phyloP scores from a whole-genome alignment of 2,113 vertebrate species.

The Colossoma macropomum region DNA sequence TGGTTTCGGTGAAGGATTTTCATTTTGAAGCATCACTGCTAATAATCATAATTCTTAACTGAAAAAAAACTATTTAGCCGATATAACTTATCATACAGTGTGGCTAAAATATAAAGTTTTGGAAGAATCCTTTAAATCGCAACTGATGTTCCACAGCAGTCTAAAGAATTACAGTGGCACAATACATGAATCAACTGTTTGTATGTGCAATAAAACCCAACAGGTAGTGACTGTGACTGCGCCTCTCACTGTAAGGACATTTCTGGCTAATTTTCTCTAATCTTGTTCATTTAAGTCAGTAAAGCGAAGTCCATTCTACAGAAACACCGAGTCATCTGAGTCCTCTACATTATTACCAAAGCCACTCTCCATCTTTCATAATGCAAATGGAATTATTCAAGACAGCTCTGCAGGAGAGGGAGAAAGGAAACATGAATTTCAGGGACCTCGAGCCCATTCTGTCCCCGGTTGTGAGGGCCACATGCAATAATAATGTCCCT shows the following conservation, averaged over 20 bases:
- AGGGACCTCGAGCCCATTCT: constrained; percentile 5
- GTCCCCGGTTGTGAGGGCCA: constrained; percentile 17
- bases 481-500: constrained; percentile 44
- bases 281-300: background rate
- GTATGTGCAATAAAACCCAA: background rate
- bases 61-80: too few species aligned
- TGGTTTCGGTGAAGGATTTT: too few species aligned
- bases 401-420: background rate
- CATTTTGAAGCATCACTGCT: too few species aligned
- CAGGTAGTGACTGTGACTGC: background rate
- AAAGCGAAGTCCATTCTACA: background rate
- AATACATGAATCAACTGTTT: background rate
- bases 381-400: constrained; percentile 15
- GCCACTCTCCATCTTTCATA: background rate
- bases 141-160: background rate
- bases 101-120: background rate
- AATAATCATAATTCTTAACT: too few species aligned
- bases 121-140: background rate
- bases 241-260: background rate
- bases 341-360: background rate
- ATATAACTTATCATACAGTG: too few species aligned
- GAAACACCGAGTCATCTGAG: background rate
- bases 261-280: background rate
- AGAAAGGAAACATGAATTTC: background rate
- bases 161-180: background rate